A percentile compares a stretch with the other conserved stretches of the same genome.
Conservation (phyloP, 2,888 invertebrate species). For the Vannuccia rotundouncinata region DNA sequence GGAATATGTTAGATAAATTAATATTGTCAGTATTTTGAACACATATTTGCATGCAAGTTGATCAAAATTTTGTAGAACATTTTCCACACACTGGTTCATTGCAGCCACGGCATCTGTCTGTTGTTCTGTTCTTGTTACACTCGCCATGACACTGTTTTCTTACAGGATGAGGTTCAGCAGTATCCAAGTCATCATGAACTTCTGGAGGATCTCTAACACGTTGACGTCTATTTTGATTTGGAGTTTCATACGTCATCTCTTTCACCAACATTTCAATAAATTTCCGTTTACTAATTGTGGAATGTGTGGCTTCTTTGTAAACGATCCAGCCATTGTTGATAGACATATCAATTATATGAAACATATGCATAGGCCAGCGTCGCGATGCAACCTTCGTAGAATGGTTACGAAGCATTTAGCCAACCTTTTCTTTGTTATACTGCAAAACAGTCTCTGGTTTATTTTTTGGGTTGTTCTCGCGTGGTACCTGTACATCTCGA, state of each 20-base stretch:
- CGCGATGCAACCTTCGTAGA: slow-evolving; percentile 27
- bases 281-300: slow-evolving; percentile 14
- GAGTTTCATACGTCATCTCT: slow-evolving; percentile 23
- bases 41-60: slow-evolving; percentile 21
- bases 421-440: slow-evolving; percentile 30
- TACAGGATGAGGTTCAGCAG: not conserved
- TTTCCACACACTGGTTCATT: slow-evolving; percentile 19
- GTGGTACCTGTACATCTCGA: slow-evolving; percentile 16
- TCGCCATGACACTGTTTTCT: slow-evolving; percentile 16
- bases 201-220: slow-evolving; percentile 7
- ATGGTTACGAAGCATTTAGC: slow-evolving; percentile 28
- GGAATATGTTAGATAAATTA: slow-evolving; percentile 26
- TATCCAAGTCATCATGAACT: not conserved
- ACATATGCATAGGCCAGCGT: slow-evolving; percentile 29
- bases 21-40: slow-evolving; percentile 26
- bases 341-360: slow-evolving; percentile 28
- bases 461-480: slow-evolving; percentile 28
- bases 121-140: slow-evolving; percentile 31
- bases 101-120: slow-evolving; percentile 29
- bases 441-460: slow-evolving; percentile 25
- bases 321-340: slow-evolving; percentile 23
- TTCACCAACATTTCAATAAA: slow-evolving; percentile 32
- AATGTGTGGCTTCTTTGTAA: slow-evolving; percentile 24
- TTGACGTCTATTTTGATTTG: not conserved
- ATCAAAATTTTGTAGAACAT: slow-evolving; percentile 25